Evolutionary conservation across 2,113 vertebrate species (phyloP), one percentile per base, ranked within the genome.

Genomic region (Tragelaphus buxtoni): DNA sequence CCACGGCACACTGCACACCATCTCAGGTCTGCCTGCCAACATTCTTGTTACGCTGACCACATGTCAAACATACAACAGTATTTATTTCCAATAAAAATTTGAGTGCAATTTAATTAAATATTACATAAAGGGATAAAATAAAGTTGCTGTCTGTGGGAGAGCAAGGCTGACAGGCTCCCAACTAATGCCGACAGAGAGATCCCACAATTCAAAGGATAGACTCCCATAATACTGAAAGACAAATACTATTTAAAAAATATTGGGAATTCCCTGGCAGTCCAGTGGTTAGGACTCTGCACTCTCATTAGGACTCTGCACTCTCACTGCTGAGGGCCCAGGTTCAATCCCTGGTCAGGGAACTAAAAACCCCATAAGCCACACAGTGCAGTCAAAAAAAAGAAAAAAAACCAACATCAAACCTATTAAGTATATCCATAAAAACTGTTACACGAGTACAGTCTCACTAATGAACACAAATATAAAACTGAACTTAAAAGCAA

Each of bases 41-140:
- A 3, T 17, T 49, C 61, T 39, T n/a, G 17, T 8, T 58, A 7
- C 11, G 4, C 5, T 90, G 79, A 18, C 32, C 42, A 7, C 28
- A 9, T 11, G 35, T 7, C 51, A 61, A 1, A 17, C 1, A 5
- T 0, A 35, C 1, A 8, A 65, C 1, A 16, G 2, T 13, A 69
- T 4, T 53, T n/a, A 16, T 60, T 84, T 20, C n/a, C n/a, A 88
- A 39, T 3, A 61, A 26, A 12, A 45, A 11, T 0, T 76, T 80
- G n/a, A 45, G 18, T 11, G 22, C 45, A 26, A 85, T 35, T 77
- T 83, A 74, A 83, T 49, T 92, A 90, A 82, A 65, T 26, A 91
- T 61, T 74, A 82, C 22, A 28, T n/a, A 51, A 84, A 88, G 4
- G 4, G 20, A 53, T 32, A 88, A 42, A 88, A 45, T 11, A 14